phyloP scores from a whole-genome alignment of 1,140 invertebrate species.

The Polyergus mexicanus region DNA sequence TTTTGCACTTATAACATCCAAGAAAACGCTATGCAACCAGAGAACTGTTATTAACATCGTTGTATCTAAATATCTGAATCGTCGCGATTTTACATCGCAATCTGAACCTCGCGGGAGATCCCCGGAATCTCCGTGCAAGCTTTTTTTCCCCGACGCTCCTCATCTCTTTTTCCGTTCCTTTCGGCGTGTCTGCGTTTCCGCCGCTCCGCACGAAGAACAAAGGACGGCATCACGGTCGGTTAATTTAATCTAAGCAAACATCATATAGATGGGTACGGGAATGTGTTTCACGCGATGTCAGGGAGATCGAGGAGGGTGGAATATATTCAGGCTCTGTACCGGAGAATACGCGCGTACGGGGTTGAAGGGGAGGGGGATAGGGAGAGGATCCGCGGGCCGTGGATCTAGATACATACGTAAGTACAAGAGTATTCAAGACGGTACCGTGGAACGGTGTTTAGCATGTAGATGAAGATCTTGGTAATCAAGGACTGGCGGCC shows the following conservation, averaged over 20 bases:
- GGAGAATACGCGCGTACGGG: not conserved
- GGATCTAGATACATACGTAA: slow-evolving; percentile 86
- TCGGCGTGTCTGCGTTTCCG: slow-evolving; percentile 34
- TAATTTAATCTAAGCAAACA: slow-evolving; percentile 87
- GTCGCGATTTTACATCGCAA: slow-evolving; percentile 21
- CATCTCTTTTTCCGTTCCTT: slow-evolving; percentile 57
- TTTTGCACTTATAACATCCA: not conserved
- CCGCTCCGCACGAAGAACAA: slow-evolving; percentile 75
- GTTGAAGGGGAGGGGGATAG: not conserved
- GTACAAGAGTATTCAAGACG: slow-evolving; percentile 85
- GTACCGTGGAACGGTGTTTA: slow-evolving; percentile 84
- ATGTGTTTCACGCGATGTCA: slow-evolving; percentile 74
- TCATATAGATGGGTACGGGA: slow-evolving; percentile 82
- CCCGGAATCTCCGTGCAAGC: slow-evolving; percentile 14
- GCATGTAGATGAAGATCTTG: slow-evolving; percentile 87
- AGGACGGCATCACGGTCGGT: slow-evolving; percentile 82
- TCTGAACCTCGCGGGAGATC: slow-evolving; percentile 17
- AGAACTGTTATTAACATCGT: not conserved
- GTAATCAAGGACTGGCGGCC: slow-evolving; percentile 85
- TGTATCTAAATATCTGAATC: slow-evolving; percentile 9
- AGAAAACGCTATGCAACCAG: no score
- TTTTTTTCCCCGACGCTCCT: slow-evolving; percentile 20
- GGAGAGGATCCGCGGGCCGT: slow-evolving; percentile 49
- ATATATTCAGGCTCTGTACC: slow-evolving; percentile 82
- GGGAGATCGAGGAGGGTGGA: slow-evolving; percentile 70